Evolutionary conservation across 2,888 invertebrate species (phyloP).

Genomic region (Listrodromus nycthemerus): DNA sequence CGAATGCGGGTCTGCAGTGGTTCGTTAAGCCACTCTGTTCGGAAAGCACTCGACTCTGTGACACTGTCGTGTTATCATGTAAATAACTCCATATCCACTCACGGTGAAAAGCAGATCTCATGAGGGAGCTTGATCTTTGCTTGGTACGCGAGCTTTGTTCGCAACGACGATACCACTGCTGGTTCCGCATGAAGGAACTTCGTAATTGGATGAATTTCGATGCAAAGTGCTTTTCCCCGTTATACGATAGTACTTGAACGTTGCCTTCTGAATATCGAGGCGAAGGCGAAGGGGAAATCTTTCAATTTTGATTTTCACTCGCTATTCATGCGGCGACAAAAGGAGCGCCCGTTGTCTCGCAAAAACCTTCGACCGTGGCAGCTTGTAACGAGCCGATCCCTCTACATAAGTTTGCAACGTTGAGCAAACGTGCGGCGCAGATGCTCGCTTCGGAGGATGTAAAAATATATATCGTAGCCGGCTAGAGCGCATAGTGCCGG

Average conservation of each 20-base stretch:
- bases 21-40: slow-evolving; percentile 1
- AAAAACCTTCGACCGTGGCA: background rate
- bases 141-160: background rate
- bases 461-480: background rate
- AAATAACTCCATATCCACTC: slow-evolving; percentile 43
- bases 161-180: slow-evolving; percentile 2
- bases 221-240: slow-evolving; percentile 57
- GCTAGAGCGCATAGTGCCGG: background rate
- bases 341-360: background rate
- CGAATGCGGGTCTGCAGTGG: background rate
- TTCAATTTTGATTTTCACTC: slow-evolving; percentile 38
- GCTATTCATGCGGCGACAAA: slow-evolving; percentile 8
- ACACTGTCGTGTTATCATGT: slow-evolving; percentile 26
- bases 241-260: slow-evolving; percentile 46
- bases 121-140: slow-evolving; percentile 15
- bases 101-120: slow-evolving; percentile 23
- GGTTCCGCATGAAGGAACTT: slow-evolving; percentile 32
- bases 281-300: background rate
- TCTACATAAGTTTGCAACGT: background rate
- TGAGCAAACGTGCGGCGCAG: background rate
- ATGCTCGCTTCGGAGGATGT: background rate
- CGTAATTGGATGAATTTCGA: slow-evolving; percentile 62
- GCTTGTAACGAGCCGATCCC: background rate
- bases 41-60: slow-evolving; percentile 12
- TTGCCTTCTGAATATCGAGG: background rate